Base-by-base conservation (phyloP, 2,888 invertebrate species). In the Thera obeliscata region DNA sequence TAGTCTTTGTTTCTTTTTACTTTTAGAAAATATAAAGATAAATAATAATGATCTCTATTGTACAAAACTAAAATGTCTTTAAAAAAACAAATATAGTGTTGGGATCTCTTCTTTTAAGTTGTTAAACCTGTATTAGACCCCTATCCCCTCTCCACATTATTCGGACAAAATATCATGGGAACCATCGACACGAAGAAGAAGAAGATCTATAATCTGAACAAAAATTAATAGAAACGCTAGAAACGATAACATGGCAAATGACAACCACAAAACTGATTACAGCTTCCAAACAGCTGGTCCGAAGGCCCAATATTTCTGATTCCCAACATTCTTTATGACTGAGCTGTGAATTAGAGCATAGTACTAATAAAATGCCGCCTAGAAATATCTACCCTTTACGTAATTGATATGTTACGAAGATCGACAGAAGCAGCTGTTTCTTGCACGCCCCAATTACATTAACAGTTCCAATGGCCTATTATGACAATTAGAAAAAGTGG, bases 41-140 rank as follows among this genome's bases (percentile, higher is more conserved):
- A 22, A 22, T 22, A 22, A 22, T 12, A 50, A 12, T 12, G 61
- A 71, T 83, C 79, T 74, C 69, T 79, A 80, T 66, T 61, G 11
- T 52, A 57, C 67, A 73, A 71, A 80, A 77, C 77, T 77, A 81
- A 81, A 82, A 63, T 50, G 57, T 11, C 50, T 52, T 41, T 12
- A 22, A 22, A 22, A 22, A 22, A 22, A 22, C 22, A 22, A 22
- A 22, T 22, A 22, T 22, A 22, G 22, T 22, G 22, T 22, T 22
- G 22, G 22, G 22, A 22, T 22, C 22, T 22, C 22, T 22, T 22
- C 22, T 22, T 22, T 22, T 22, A 22, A 22, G 22, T 22, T 22
- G 22, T 22, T 22, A 22, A 22, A 22, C 22, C 22, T 22, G 22
- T 22, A 22, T 22, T 22, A 22, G 22, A 22, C 22, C 22, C 22